Conservation (phyloP, 2,113 vertebrate species). For the Centropus unirufus region DNA sequence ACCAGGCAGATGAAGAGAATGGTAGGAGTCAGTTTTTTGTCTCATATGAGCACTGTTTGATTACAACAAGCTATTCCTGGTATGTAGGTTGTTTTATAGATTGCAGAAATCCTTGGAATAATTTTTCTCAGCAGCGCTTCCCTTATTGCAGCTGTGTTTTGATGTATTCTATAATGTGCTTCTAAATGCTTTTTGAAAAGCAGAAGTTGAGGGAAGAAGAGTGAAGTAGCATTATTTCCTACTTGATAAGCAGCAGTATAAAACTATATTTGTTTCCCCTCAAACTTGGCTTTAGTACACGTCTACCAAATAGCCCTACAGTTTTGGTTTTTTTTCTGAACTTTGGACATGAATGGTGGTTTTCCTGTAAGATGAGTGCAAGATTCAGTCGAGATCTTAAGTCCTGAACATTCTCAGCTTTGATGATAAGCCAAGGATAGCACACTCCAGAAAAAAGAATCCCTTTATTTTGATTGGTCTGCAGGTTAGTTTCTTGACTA, state of each 20-base stretch:
- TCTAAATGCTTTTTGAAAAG: neutral
- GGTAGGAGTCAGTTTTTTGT: constrained; percentile 79
- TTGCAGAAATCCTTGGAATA: neutral
- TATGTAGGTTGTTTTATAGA: neutral
- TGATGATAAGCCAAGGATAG: neutral
- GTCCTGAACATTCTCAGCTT: neutral
- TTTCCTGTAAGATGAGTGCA: neutral
- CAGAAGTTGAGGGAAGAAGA: neutral
- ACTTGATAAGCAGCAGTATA: neutral
- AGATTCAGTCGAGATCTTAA: neutral
- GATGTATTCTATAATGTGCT: neutral
- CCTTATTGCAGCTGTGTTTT: neutral
- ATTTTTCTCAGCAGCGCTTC: neutral
- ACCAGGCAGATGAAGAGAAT: constrained; percentile 98
- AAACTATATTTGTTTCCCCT: neutral
- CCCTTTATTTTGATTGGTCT: neutral
- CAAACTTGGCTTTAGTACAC: neutral
- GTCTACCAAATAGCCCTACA: neutral
- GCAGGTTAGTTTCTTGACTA: neutral
- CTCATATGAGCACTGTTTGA: neutral
- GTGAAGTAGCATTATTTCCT: neutral
- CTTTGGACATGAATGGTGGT: neutral
- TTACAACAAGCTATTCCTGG: neutral
- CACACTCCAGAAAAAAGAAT: neutral
- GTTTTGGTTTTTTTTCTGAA: neutral